Conservation (phyloP, 2,113 vertebrate species). For the Ginglymostoma cirratum region DNA sequence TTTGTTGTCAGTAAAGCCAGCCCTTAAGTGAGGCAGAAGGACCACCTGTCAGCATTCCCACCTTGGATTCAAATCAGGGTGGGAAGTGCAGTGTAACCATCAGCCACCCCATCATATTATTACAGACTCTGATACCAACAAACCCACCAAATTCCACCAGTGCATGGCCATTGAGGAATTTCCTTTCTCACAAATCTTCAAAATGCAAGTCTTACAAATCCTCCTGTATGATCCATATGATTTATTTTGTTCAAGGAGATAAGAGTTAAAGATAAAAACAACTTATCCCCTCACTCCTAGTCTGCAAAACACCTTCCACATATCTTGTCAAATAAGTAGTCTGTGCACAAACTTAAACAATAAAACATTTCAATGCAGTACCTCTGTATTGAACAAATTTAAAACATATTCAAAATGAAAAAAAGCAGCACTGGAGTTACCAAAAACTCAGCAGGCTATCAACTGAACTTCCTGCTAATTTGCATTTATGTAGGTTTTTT, state of each 20-base stretch:
- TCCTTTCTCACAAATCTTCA: too few relatives aligned
- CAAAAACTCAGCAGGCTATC: slow-evolving; percentile 18
- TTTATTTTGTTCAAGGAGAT: background rate
- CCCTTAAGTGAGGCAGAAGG: too few relatives aligned
- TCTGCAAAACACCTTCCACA: background rate
- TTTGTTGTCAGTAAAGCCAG: too few relatives aligned
- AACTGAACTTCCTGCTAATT: slow-evolving; percentile 30
- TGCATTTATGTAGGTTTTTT: slow-evolving; percentile 10
- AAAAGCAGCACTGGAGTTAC: background rate
- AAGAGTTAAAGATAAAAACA: background rate
- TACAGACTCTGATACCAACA: too few relatives aligned
- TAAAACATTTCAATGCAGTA: background rate
- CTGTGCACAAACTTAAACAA: background rate
- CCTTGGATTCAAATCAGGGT: too few relatives aligned
- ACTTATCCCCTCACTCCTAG: background rate
- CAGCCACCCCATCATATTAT: too few relatives aligned
- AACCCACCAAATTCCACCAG: too few relatives aligned
- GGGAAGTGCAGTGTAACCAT: too few relatives aligned
- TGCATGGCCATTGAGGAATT: too few relatives aligned
- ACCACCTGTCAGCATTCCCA: too few relatives aligned
- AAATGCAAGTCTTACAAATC: background rate
- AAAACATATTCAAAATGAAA: background rate
- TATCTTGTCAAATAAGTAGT: background rate
- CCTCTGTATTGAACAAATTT: background rate
- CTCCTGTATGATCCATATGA: background rate